Percentiles rank a stretch among this genome's conserved stretches.
These are phyloP conservation scores for Protonibea diacanthus DNA, from an alignment of 2,797 vertebrate genomes.

Conservation along the genomic window DNA sequence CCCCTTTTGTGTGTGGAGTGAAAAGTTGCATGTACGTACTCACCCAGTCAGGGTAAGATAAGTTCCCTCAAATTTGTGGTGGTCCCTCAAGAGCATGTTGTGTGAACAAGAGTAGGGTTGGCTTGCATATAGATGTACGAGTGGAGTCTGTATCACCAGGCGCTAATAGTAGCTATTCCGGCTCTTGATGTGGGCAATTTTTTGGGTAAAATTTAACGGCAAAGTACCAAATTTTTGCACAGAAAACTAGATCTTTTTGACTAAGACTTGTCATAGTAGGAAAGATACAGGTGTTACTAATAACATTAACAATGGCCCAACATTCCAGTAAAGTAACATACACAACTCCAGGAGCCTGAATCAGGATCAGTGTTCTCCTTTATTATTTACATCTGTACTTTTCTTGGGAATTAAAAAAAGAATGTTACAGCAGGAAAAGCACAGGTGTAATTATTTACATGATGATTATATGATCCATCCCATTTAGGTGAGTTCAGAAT, in stretches of 20 bases:
- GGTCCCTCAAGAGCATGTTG: background rate
- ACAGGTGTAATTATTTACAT: background rate
- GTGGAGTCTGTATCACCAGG: background rate
- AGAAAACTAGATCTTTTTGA: background rate
- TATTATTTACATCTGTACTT: background rate
- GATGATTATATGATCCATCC: background rate
- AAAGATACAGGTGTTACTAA: background rate
- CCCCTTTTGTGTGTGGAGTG: background rate
- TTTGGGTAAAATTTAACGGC: background rate
- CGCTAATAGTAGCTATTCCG: background rate
- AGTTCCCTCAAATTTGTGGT: background rate
- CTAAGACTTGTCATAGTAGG: background rate
- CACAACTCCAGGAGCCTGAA: background rate
- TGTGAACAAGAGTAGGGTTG: background rate
- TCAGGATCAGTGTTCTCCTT: background rate
- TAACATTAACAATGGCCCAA: too few relatives aligned
- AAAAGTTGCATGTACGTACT: background rate
- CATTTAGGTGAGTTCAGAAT: background rate
- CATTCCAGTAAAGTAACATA: too few relatives aligned
- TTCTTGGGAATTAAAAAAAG: background rate
- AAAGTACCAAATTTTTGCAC: background rate
- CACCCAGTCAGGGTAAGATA: background rate
- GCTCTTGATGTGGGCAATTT: background rate
- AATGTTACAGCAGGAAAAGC: background rate
- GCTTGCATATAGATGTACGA: background rate